Percentiles rank a stretch among this genome's conserved stretches.
Conservation (phyloP, 2,888 invertebrate genomes). For the Luperina testacea region DNA sequence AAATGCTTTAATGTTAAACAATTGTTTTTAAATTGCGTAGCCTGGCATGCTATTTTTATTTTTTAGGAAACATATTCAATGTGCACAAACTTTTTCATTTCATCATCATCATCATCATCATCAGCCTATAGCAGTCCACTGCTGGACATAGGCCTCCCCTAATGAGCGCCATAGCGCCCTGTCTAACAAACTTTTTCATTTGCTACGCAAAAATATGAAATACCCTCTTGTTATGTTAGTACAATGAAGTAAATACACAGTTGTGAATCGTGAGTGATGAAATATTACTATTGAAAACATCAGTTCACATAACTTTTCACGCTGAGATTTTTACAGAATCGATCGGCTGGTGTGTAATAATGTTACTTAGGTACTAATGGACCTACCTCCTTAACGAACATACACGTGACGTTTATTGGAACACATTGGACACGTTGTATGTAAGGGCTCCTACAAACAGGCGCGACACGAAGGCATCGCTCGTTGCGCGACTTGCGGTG, state of each 20-base stretch:
- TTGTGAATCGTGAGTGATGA: neutral
- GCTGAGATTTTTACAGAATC: neutral
- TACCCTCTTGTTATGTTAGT: neutral
- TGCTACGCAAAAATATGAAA: too few relatives aligned
- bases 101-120: too few relatives aligned
- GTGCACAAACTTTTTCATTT: neutral
- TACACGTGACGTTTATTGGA: constrained; percentile 41
- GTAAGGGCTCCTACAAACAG: too few relatives aligned
- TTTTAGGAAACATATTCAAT: neutral
- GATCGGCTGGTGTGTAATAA: neutral
- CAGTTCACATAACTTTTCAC: neutral
- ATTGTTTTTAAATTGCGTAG: neutral
- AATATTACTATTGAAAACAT: neutral
- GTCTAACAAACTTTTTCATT: too few relatives aligned
- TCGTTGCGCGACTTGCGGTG: too few relatives aligned
- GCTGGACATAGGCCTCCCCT: too few relatives aligned
- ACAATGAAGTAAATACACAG: neutral
- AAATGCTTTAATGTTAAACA: neutral
- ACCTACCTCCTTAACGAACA: constrained; percentile 17
- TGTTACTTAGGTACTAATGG: neutral
- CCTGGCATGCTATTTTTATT: neutral
- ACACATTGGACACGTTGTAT: constrained; percentile 21
- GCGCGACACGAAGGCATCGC: too few relatives aligned
- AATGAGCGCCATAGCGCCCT: too few relatives aligned
- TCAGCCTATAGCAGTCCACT: too few relatives aligned